Evolutionary conservation across 35 echinoderm and acorn worm genomes (phyloP), one percentile per base, ranked within the genome.

Genomic region (Diadema setosum): DNA sequence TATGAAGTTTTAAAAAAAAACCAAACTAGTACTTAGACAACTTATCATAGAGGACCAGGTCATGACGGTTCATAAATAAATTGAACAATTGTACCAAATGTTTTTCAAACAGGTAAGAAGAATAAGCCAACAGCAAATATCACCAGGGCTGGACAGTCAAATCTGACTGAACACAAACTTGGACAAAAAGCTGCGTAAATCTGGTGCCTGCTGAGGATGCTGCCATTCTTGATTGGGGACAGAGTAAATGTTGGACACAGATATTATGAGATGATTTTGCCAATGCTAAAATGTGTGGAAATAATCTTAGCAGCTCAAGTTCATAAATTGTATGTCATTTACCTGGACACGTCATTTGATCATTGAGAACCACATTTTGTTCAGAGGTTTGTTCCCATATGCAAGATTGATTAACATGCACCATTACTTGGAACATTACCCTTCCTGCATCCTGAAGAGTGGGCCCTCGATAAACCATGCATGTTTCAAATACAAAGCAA

Each of bases 161-260:
- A 96, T 88, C 3, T 80, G 27, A 25, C 24, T 61, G 94, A 96
- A 67, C 94, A 89, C 82, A 92, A 92, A 84, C 23, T 96, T 3
- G 94, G 94, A 9, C 85, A 92, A 89, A 96, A 91, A 50, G 94
- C 94, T 0, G 60, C 82, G 30, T 85, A 96, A 45, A 96, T 92
- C 85, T 83, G 80, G 81, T 96, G 89, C 29, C 31, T 96, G 1
- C 46, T 57, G 29, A 35, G 89, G 34, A 96, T 92, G 90, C 55
- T 96, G 39, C 94, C 94, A 46, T 61, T 96, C 40, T 57, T 96
- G 35, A 96, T 96, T 57, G 94, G 89, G 14, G 90, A 92, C 44
- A 20, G 35, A 33, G 31, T 95, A 34, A 88, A 88, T 49, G 3
- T 45, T 5, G 81, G 75, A 11, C 83, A 95, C 75, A 23, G 5